A percentile compares a stretch with the other conserved stretches of the same genome.
Conservation (phyloP, 2,888 invertebrate species). For the Ellobium chinense region DNA sequence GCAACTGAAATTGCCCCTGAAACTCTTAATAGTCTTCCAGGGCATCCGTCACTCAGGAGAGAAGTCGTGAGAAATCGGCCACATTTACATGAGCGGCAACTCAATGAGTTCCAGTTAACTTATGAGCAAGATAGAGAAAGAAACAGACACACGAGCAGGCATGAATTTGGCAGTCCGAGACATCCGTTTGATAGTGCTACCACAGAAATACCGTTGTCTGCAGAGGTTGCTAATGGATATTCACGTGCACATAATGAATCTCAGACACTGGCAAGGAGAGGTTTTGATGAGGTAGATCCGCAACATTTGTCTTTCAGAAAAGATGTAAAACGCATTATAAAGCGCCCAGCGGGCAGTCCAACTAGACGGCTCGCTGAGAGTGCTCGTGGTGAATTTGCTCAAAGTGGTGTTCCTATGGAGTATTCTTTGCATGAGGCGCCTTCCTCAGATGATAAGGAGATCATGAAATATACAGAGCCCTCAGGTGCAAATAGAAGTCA, state of each 20-base stretch:
- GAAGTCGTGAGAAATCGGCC: neutral
- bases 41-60: neutral
- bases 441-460: neutral
- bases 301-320: neutral
- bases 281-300: neutral
- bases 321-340: neutral
- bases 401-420: too few species aligned
- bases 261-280: neutral
- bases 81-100: neutral
- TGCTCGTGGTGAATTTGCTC: neutral
- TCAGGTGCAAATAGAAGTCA: too few species aligned
- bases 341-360: neutral
- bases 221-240: too few species aligned
- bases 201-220: too few species aligned
- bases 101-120: neutral
- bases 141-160: neutral
- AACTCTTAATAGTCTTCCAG: neutral
- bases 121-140: neutral
- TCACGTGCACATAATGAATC: too few species aligned
- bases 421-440: neutral
- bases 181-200: too few species aligned
- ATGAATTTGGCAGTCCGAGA: too few species aligned
- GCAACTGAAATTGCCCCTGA: neutral
- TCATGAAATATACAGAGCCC: neutral
- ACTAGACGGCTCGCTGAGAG: neutral